These are phyloP conservation scores for Empis livida DNA, from an alignment of 2,888 invertebrate genomes.

Conservation along the genomic window DNA sequence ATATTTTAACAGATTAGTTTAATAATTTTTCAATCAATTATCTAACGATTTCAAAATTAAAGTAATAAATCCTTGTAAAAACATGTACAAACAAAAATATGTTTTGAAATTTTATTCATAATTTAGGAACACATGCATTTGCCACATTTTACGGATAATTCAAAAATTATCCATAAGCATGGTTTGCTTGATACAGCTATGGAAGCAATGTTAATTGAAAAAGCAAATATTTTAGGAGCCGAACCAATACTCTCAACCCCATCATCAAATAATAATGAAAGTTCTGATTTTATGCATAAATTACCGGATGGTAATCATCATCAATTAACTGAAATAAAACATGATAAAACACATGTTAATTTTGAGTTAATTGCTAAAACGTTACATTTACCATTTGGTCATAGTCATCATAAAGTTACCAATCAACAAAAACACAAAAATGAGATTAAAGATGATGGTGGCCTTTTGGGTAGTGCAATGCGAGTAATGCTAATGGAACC, in stretches of 20 bases:
- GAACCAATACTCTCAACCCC: slow-evolving; percentile 11
- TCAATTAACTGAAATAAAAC: too few species aligned
- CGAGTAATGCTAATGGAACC: slow-evolving; percentile 44
- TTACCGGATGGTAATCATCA: too few species aligned
- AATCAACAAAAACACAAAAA: slow-evolving; percentile 4
- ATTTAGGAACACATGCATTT: slow-evolving; percentile 11
- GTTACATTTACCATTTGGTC: slow-evolving; percentile 14
- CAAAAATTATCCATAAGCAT: slow-evolving; percentile 14
- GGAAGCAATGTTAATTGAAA: slow-evolving; percentile 29
- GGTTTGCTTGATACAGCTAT: slow-evolving; percentile 28
- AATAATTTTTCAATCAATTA: too few species aligned
- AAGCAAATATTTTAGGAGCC: slow-evolving; percentile 25
- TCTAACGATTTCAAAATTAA: too few species aligned
- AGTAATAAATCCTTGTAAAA: too few species aligned
- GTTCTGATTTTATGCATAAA: too few species aligned
- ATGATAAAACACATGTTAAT: too few species aligned
- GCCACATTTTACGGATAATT: slow-evolving; percentile 8
- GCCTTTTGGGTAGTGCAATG: slow-evolving; percentile 42
- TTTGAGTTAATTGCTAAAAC: slow-evolving; percentile 9
- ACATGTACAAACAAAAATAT: too few species aligned
- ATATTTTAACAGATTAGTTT: too few species aligned
- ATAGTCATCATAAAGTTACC: slow-evolving; percentile 10
- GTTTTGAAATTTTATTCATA: background rate
- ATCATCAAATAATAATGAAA: too few species aligned
- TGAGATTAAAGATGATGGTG: slow-evolving; percentile 21